Evolutionary conservation across 2,888 invertebrate genomes (phyloP), one percentile per base, ranked within the genome.

Genomic region (Tiliacea aurago): DNA sequence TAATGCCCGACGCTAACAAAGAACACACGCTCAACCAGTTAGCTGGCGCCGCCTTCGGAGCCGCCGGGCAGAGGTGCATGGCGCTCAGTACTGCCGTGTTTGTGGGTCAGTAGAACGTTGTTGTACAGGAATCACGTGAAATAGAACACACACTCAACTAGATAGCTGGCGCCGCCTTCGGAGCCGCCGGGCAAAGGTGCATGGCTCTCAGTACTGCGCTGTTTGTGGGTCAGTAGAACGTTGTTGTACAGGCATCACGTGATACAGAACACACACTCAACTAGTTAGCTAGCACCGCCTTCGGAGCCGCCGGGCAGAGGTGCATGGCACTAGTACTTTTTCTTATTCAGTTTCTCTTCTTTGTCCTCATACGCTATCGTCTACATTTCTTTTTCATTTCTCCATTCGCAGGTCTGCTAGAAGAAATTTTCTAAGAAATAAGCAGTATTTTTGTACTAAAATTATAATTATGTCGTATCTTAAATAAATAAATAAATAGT

Each of bases 291-390:
- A 99, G 99, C 0, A 99, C 99, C 1, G 99, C 99, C 0, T 99
- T 99, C 94, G 99, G 99, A 0, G 99, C 99, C 11, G 99, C 99
- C 58, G 99, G 99, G 0, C 99, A 99, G 94, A 97, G 99, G 58
- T 99, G 99, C 93, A 99, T 99, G 99, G 99, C 99, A 1, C 97
- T 99, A 66, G n/a, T n/a, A n/a, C n/a, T n/a, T n/a, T n/a, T n/a
- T n/a, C n/a, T n/a, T n/a, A n/a, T n/a, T n/a, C n/a, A n/a, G n/a
- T n/a, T n/a, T n/a, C n/a, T n/a, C n/a, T n/a, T n/a, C n/a, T n/a
- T n/a, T n/a, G n/a, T n/a, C n/a, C n/a, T n/a, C n/a, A n/a, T n/a
- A n/a, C n/a, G n/a, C n/a, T n/a, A n/a, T n/a, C n/a, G n/a, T n/a
- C n/a, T n/a, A n/a, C n/a, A n/a, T n/a, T n/a, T n/a, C n/a, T n/a